Conservation (phyloP, 2,113 vertebrate species). For the Tupaia tana region DNA sequence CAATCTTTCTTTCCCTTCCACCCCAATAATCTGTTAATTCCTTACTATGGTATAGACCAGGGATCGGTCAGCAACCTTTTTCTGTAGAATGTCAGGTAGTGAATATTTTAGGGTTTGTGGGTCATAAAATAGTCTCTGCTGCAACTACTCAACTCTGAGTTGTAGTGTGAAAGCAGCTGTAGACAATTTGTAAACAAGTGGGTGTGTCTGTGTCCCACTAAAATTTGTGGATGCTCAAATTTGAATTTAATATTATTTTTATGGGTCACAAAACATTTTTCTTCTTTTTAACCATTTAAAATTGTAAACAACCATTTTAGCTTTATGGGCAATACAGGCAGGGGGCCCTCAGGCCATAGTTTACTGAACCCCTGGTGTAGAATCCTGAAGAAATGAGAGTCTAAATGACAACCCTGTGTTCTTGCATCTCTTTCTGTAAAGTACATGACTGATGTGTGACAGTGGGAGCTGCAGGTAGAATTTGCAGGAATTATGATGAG, state of each 20-base stretch:
- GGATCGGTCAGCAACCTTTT: neutral
- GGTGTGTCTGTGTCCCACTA: neutral
- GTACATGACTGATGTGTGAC: neutral
- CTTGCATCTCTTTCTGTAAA: neutral
- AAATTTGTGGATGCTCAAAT: neutral
- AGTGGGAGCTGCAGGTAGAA: neutral
- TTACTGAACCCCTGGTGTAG: neutral
- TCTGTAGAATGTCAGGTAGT: neutral
- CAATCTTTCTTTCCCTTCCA: neutral
- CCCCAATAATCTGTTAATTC: neutral
- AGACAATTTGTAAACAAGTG: neutral
- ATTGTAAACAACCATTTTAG: neutral
- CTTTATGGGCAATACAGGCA: neutral
- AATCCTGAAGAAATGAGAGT: neutral
- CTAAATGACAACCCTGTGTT: neutral
- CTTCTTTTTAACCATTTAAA: slow-evolving; percentile 25
- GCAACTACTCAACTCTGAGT: neutral
- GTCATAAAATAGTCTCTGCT: neutral
- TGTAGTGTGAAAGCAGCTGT: neutral
- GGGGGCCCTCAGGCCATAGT: accelerated
- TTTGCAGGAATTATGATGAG: neutral
- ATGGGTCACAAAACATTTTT: slow-evolving; percentile 1
- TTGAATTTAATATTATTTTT: slow-evolving; percentile 51
- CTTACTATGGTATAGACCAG: neutral
- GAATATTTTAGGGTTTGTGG: neutral